Percentiles rank a stretch among this genome's conserved stretches.
phyloP scores from a whole-genome alignment of 2,113 vertebrate genomes.

The Stigmatopora argus region DNA sequence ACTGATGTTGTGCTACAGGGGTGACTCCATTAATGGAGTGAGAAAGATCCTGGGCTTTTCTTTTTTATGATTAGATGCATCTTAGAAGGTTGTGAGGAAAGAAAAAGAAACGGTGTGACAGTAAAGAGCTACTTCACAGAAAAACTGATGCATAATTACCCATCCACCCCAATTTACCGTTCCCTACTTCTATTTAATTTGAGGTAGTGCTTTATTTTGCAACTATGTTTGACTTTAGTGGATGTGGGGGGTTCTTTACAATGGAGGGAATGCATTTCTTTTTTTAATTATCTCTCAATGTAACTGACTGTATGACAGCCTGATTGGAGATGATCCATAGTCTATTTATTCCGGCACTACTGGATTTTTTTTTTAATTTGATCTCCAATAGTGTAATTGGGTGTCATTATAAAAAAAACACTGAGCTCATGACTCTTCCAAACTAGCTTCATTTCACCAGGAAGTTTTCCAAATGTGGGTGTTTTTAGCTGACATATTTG shows the following conservation, averaged over 20 bases:
- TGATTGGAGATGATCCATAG: slow-evolving; percentile 4
- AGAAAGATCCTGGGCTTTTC: slow-evolving; percentile 44
- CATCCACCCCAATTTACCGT: slow-evolving; percentile 50
- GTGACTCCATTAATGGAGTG: slow-evolving; percentile 48
- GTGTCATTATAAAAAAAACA: slow-evolving; percentile 10
- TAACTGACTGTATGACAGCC: slow-evolving; percentile 12
- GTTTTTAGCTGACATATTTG: slow-evolving; percentile 37
- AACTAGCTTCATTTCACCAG: slow-evolving; percentile 25
- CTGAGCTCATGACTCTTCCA: slow-evolving; percentile 17
- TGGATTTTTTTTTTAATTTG: background rate
- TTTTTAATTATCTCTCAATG: slow-evolving; percentile 18
- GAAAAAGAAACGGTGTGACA: slow-evolving; percentile 25
- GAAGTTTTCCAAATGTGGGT: slow-evolving; percentile 17
- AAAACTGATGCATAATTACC: slow-evolving; percentile 47
- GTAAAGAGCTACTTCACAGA: slow-evolving; percentile 43
- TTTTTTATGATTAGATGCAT: slow-evolving; percentile 53
- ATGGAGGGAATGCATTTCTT: slow-evolving; percentile 19
- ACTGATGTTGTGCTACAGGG: slow-evolving; percentile 47
- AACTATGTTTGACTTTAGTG: slow-evolving; percentile 25
- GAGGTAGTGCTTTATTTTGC: slow-evolving; percentile 30
- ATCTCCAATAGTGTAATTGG: slow-evolving; percentile 12
- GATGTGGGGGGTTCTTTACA: background rate
- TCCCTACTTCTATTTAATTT: slow-evolving; percentile 35
- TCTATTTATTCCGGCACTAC: slow-evolving; percentile 17
- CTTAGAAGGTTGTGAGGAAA: slow-evolving; percentile 37